Conservation (phyloP, 2,797 vertebrate species). For the Parotocinclus haroldoi region DNA sequence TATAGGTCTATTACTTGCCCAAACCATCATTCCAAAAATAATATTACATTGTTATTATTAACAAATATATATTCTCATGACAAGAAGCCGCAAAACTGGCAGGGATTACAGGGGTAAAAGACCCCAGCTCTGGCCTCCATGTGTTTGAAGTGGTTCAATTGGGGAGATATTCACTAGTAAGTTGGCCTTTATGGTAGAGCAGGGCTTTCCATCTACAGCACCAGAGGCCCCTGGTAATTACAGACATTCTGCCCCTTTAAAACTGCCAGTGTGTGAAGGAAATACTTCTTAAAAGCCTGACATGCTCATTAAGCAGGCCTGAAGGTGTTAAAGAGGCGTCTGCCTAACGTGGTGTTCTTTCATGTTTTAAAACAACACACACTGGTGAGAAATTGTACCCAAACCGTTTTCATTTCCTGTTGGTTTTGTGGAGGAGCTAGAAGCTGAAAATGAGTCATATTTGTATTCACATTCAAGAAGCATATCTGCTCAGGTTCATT, state of each 20-base stretch:
- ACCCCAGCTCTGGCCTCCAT: no score
- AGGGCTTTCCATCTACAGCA: not conserved
- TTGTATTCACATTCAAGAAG: not conserved
- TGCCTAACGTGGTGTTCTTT: slow-evolving; percentile 3
- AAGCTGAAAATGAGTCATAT: slow-evolving; percentile 24
- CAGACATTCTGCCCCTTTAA: not conserved
- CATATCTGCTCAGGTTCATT: not conserved
- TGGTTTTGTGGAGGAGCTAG: not conserved
- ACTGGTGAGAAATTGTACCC: not conserved
- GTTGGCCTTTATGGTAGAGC: not conserved
- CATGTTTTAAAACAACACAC: slow-evolving; percentile 17
- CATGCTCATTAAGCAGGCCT: slow-evolving; percentile 18
- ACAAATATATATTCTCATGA: no score
- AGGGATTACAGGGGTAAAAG: no score
- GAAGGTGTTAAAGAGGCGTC: slow-evolving; percentile 22
- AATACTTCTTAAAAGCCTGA: slow-evolving; percentile 19
- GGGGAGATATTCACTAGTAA: no score
- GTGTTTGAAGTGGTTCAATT: no score
- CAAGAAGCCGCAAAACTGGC: no score
- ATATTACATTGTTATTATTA: no score
- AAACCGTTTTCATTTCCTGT: not conserved
- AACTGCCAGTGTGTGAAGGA: not conserved
- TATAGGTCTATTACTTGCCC: no score
- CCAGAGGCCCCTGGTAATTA: not conserved
- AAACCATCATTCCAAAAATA: no score